A percentile compares a stretch with the other conserved stretches of the same genome.
phyloP scores from a whole-genome alignment of 1,140 invertebrate species.

The Neuroterus valhalla region DNA sequence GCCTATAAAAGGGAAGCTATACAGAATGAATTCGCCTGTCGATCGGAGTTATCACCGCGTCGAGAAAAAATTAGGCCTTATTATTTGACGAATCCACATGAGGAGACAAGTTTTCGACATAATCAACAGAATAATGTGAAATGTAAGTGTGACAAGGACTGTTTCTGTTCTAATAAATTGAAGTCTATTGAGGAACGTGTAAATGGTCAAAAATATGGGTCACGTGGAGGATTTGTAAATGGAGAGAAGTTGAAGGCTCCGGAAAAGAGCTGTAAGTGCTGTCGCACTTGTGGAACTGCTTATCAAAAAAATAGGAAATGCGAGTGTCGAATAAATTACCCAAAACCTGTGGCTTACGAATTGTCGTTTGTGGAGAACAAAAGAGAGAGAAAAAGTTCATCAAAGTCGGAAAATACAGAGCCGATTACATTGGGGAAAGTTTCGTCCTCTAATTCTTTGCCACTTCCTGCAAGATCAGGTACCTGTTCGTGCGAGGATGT shows the following conservation, averaged over 20 bases:
- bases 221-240: slow-evolving; percentile 3
- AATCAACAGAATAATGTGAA: slow-evolving; percentile 33
- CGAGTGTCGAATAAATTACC: slow-evolving; percentile 59
- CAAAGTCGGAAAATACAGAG: slow-evolving; percentile 19
- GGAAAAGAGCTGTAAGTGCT: slow-evolving; percentile 56
- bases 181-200: slow-evolving; percentile 10
- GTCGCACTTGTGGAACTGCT: slow-evolving; percentile 59
- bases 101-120: slow-evolving; percentile 8
- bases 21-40: background rate
- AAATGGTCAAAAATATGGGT: slow-evolving; percentile 3
- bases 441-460: slow-evolving; percentile 12
- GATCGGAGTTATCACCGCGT: background rate
- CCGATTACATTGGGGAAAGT: slow-evolving; percentile 22
- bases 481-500: slow-evolving; percentile 52
- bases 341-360: slow-evolving; percentile 71
- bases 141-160: slow-evolving; percentile 56
- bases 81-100: slow-evolving; percentile 31
- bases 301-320: slow-evolving; percentile 61
- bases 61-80: slow-evolving; percentile 17
- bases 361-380: slow-evolving; percentile 60
- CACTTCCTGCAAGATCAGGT: slow-evolving; percentile 36
- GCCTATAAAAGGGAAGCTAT: background rate
- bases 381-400: slow-evolving; percentile 12
- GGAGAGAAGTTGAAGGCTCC: slow-evolving; percentile 30
- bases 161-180: slow-evolving; percentile 48